phyloP scores from a whole-genome alignment of 2,888 invertebrate genomes.

The Reticulitermes lucifugus region DNA sequence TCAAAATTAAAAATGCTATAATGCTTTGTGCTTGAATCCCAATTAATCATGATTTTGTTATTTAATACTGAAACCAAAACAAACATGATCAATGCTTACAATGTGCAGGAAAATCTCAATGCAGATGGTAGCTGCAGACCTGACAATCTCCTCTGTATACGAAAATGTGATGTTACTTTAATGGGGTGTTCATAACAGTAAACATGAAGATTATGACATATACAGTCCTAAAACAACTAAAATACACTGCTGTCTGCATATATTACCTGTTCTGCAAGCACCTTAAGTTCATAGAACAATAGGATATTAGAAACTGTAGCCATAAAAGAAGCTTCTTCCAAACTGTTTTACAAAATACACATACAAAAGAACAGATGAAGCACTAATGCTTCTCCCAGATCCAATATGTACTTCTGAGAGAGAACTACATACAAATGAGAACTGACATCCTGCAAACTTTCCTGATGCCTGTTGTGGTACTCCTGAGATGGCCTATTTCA shows the following conservation, averaged over 20 bases:
- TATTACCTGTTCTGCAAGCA: background rate
- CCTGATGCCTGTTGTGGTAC: background rate
- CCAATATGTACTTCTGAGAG: background rate
- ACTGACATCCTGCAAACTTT: slow-evolving; percentile 7
- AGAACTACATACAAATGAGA: background rate
- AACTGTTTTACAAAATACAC: background rate
- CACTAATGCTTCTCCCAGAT: background rate
- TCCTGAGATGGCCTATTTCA: background rate
- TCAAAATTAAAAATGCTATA: background rate
- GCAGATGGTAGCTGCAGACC: background rate
- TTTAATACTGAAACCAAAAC: background rate
- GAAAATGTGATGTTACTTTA: background rate
- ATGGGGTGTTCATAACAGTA: background rate
- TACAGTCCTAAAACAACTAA: background rate
- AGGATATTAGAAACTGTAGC: background rate
- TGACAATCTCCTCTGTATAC: background rate
- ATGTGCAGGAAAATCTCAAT: background rate
- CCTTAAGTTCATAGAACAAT: background rate
- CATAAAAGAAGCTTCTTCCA: background rate
- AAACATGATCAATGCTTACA: background rate
- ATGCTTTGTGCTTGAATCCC: background rate
- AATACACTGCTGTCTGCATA: background rate
- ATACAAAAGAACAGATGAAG: background rate
- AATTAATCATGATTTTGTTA: background rate
- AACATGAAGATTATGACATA: background rate